Base-by-base conservation (phyloP, 2,113 vertebrate genomes). In the Martes martes region DNA sequence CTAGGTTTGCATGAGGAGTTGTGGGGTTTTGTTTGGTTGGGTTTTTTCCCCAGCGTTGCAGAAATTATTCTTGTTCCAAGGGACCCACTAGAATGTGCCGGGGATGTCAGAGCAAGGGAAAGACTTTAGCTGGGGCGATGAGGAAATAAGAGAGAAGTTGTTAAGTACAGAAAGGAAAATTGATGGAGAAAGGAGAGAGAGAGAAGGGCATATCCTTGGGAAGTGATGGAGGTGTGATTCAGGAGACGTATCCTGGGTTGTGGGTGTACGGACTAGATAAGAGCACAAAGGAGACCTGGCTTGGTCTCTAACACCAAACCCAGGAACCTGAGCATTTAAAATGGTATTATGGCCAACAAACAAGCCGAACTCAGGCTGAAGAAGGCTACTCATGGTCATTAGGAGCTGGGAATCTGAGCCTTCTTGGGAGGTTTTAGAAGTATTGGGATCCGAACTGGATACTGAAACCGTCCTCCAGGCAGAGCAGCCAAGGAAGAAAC, bases 401-500 rank as follows among this genome's bases (percentile, higher is more conserved):
- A 31, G 42, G 55, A 57, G 52, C 71, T 63, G 59, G 87, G 24
- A 89, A 50, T 80, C 39, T 19, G 81, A 76, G 23, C 65, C 88
- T 83, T 78, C 67, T 86, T 19, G 55, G 95, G 98, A 85, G 95
- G 59, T 93, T 96, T 92, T 86, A 59, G 79, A 88, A 96, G 83
- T 95, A 76, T 87, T 82, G 39, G 4, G 19, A 42, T 85, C 65
- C n/a, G 23, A 84, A 3, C 2, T 42, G 92, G 79, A 45, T 42
- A 3, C 26, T 42, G 63, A 78, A 93, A 26, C 11, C 74, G 10
- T 94, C 88, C 82, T 65, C 74, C 39, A 94, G 95, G 79, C 50
- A 81, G 96, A 83, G 89, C 79, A 92, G 74, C 96, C 84, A 26
- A 97, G 91, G 89, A 97, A 97, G 92, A 92, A 96, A 93, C 95